phyloP scores from a whole-genome alignment of 2,888 invertebrate genomes.

The Celastrina argiolus region DNA sequence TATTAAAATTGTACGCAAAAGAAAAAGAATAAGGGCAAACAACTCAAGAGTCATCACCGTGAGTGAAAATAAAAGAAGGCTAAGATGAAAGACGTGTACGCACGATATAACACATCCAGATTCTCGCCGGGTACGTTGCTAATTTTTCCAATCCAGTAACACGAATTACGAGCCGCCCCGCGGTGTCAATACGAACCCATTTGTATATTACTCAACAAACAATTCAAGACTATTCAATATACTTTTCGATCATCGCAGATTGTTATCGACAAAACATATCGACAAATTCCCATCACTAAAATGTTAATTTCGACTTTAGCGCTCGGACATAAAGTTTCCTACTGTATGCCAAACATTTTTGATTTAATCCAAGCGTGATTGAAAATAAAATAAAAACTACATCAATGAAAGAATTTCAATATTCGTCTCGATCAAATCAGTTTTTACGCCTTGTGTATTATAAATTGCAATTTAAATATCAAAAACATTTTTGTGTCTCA shows the following conservation, averaged over 20 bases:
- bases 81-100: slow-evolving; percentile 20
- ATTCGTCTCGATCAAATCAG: slow-evolving; percentile 17
- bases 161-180: slow-evolving; percentile 58
- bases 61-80: slow-evolving; percentile 16
- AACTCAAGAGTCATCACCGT: slow-evolving; percentile 21
- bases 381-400: slow-evolving; percentile 23
- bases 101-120: slow-evolving; percentile 24
- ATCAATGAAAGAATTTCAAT: slow-evolving; percentile 29
- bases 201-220: slow-evolving; percentile 66
- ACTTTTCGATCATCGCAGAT: slow-evolving; percentile 58
- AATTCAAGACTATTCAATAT: slow-evolving; percentile 70
- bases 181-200: slow-evolving; percentile 60
- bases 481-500: not conserved
- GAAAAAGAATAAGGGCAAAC: not conserved
- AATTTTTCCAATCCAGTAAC: slow-evolving; percentile 37
- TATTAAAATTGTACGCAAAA: not conserved
- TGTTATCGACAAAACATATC: slow-evolving; percentile 47
- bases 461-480: not conserved
- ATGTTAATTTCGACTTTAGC: slow-evolving; percentile 25
- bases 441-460: slow-evolving; percentile 11
- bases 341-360: slow-evolving; percentile 12
- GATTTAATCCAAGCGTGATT: slow-evolving; percentile 24
- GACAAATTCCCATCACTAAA: slow-evolving; percentile 26
- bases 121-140: slow-evolving; percentile 27
- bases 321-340: not conserved